These are phyloP conservation scores for Arrhamphus sclerolepis DNA, from an alignment of 2,797 vertebrate species.

Conservation along the genomic window DNA sequence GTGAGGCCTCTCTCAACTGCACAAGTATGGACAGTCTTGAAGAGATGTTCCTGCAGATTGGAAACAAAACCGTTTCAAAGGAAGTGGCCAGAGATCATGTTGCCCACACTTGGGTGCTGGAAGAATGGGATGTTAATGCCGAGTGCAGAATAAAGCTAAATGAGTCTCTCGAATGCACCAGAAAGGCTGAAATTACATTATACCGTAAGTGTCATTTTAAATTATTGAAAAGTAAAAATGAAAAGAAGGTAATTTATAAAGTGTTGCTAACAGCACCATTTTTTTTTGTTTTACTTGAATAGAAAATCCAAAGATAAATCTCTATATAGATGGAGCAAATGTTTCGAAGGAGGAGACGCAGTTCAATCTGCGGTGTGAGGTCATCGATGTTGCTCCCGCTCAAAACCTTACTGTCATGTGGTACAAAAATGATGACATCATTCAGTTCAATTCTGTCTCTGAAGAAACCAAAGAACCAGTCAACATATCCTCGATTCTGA, in stretches of 20 bases:
- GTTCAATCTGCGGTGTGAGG: constrained; percentile 52
- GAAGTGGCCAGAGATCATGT: accelerated
- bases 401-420: constrained; percentile 53
- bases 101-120: accelerated
- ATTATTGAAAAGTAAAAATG: background rate
- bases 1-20: background rate
- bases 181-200: constrained; percentile 28
- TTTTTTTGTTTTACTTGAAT: constrained; percentile 4
- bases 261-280: background rate
- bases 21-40: accelerated
- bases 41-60: constrained; percentile 4
- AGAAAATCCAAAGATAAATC: constrained; percentile 51
- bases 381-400: constrained; percentile 51
- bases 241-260: no score
- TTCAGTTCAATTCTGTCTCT: background rate
- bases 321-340: accelerated
- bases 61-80: accelerated
- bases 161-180: constrained; percentile 4
- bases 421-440: constrained; percentile 37
- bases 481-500: background rate
- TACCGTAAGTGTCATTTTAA: constrained; percentile 59
- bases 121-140: constrained; percentile 12
- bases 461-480: constrained; percentile 2
- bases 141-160: constrained; percentile 27
- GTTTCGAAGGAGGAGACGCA: background rate